Evolutionary conservation across 2,888 invertebrate species (phyloP), one percentile per base, ranked within the genome.

Genomic region (Nemoura dubitans): DNA sequence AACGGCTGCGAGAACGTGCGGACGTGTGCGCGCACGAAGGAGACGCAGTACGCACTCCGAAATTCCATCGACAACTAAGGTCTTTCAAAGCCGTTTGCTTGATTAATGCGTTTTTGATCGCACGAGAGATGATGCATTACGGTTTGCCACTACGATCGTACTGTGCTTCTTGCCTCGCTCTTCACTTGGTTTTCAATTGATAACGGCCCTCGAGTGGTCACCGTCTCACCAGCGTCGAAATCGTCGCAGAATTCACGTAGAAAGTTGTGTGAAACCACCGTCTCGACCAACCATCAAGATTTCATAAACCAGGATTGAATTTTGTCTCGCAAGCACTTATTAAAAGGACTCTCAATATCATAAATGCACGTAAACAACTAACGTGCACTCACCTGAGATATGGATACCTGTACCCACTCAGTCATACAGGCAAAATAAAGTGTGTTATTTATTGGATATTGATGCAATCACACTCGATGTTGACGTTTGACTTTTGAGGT

Each of bases 251-350:
- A 59, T 21, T 59, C 59, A 59, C 21, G 21, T 59, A 59, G 16
- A 59, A 59, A 59, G 59, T 59, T 59, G 59, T 59, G 59, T 59
- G 36, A 59, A 59, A 59, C 59, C n/a, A n/a, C n/a, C n/a, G n/a
- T n/a, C n/a, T n/a, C n/a, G n/a, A n/a, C n/a, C n/a, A n/a, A n/a
- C n/a, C 59, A 21, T 59, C 59, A 14, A 59, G 59, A 21, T 21
- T 21, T 59, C 59, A n/a, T n/a, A n/a, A n/a, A n/a, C n/a, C n/a
- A n/a, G n/a, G n/a, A n/a, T n/a, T n/a, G 5, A 36, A 6, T 36
- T 36, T 36, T 36, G 3, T 36, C 10, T 36, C 10, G 10, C 36
- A 36, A 21, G 59, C 16, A 59, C 59, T 59, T 21, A 7, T 7
- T 59, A 59, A 59, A 59, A 59, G 10, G 14, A 59, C 21, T 21